Evolutionary conservation across 2,888 invertebrate species (phyloP).

Genomic region (Lordiphosa andalusiaca): DNA sequence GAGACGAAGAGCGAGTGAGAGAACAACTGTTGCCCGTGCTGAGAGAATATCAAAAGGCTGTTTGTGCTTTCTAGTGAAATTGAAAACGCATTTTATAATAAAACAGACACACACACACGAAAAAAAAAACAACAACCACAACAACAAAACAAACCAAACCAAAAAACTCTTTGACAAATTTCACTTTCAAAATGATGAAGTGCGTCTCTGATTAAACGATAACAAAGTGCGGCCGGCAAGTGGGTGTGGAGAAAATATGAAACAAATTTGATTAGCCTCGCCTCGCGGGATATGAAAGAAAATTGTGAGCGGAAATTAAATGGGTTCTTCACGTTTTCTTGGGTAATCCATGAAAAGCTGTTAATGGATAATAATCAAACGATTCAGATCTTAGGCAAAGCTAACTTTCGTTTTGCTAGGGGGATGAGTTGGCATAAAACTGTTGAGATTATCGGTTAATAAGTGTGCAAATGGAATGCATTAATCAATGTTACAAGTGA

Average conservation of each 20-base stretch:
- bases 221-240: background rate
- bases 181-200: conserved; percentile 9
- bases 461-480: background rate
- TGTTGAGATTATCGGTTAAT: background rate
- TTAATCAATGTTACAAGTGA: background rate
- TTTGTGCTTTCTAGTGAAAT: conserved; percentile 68
- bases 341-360: conserved; percentile 34
- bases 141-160: conserved; percentile 1
- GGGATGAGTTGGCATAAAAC: conserved; percentile 14
- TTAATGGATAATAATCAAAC: no score
- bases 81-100: conserved; percentile 69
- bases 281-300: background rate
- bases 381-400: no score
- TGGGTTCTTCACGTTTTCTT: conserved; percentile 63
- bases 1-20: background rate
- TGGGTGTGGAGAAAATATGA: conserved; percentile 22
- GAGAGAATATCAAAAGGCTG: conserved; percentile 57
- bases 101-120: conserved; percentile 1
- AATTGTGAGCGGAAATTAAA: conserved; percentile 10
- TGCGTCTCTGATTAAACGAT: conserved; percentile 23
- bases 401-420: conserved; percentile 16
- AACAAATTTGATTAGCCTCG: conserved; percentile 55
- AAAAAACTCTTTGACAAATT: conserved; percentile 19
- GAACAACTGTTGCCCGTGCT: conserved; percentile 12
- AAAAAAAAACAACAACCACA: no score